Conservation (phyloP, 2,797 vertebrate genomes). For the Kryptolebias ocellatus region DNA sequence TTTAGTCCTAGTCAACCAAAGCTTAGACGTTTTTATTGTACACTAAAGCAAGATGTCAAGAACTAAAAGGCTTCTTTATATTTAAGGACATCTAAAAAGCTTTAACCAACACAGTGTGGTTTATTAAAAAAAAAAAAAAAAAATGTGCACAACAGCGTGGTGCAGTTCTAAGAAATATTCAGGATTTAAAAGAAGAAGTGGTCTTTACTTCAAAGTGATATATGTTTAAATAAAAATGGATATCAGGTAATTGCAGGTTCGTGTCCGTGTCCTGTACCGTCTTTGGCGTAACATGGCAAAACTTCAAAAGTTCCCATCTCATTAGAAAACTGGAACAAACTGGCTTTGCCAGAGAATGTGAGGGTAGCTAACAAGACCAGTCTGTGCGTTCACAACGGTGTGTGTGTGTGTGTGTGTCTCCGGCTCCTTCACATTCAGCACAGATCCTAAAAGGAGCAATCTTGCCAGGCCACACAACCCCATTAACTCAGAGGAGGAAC, state of each 20-base stretch:
- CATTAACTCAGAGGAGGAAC: constrained; percentile 63
- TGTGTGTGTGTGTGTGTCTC: constrained; percentile 46
- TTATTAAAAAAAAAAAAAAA: constrained; percentile 2
- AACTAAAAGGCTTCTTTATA: background rate
- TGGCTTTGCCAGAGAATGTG: constrained; percentile 68
- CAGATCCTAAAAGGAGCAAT: constrained; percentile 65
- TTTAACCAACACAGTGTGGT: background rate
- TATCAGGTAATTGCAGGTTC: constrained; percentile 18
- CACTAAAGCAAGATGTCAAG: constrained; percentile 7
- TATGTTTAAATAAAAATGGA: constrained; percentile 32
- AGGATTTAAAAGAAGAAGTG: constrained; percentile 18
- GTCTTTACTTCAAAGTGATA: constrained; percentile 15
- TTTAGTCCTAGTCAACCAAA: background rate
- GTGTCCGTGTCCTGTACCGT: constrained; percentile 20
- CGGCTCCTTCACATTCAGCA: constrained; percentile 69
- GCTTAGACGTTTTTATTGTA: constrained; percentile 1
- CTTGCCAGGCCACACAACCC: constrained; percentile 73
- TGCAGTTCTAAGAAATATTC: constrained; percentile 19
- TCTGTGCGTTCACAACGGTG: constrained; percentile 60
- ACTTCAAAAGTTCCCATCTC: constrained; percentile 72
- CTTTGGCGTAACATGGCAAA: constrained; percentile 56
- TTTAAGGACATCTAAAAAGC: constrained; percentile 17
- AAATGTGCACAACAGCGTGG: constrained; percentile 12
- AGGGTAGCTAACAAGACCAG: constrained; percentile 75
- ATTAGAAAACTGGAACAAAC: constrained; percentile 79